Base-by-base conservation (phyloP, 1,140 invertebrate genomes). In the Rhopalosiphum maidis region DNA sequence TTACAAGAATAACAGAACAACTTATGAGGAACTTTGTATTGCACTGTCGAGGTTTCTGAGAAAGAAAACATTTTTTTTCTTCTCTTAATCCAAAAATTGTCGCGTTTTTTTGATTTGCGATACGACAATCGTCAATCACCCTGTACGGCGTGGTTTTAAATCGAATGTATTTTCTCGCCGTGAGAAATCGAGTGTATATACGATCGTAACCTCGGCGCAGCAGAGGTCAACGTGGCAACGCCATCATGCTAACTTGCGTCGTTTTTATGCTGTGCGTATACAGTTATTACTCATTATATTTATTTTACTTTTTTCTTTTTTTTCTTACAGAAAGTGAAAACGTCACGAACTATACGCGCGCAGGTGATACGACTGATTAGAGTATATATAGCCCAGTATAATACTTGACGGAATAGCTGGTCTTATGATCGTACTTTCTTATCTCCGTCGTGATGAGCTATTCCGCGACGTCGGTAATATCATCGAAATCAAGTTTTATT, bases 281-380 rank as follows among this genome's bases (percentile, higher is more conserved):
- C 60, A 77, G 60, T 77, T 77, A 77, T 77, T 51, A 51, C 48
- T 51, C 48, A 51, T 51, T 77, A 77, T 77, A 77, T 77, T 77
- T 77, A n/a, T 77, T 77, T n/a, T 8, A 21, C 15, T 77, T n/a
- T 91, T 91, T 91, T 90, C 35, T 90, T 90, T 35, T 90, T 91
- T 91, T 54, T 92, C 83, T 54, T 54, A 22, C 77, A 22, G 22
- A 92, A 92, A 92, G 77, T 92, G 91, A 92, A 92, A 92, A 92
- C 91, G 46, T 92, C 91, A 92, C 91, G 91, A 92, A 82, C 68
- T 82, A 91, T 43, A 30, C 22, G 5, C 18, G 35, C 83, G n/a
- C 55, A 41, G 46, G 41, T 91, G 90, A 91, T 91, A 35, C 35
- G 55, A 85, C 91, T 83, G 91, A 92, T 92, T 85, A 83, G 22